Conservation (phyloP, 2,113 vertebrate species). For the Litocranius walleri region DNA sequence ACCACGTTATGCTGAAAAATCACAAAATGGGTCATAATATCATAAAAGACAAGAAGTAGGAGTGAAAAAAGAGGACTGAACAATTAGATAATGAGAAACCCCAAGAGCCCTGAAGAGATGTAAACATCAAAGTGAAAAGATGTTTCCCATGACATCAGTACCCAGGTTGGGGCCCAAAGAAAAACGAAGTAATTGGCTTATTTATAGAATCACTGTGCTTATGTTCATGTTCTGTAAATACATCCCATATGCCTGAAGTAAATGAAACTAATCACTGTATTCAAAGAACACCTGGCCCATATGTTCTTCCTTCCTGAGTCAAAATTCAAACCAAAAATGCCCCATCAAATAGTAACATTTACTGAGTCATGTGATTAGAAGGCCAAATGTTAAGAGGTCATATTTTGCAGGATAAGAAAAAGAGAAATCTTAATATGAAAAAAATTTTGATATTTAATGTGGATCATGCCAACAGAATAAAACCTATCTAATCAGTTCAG, state of each 20-base stretch:
- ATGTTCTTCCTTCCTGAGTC: neutral
- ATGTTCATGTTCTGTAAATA: neutral
- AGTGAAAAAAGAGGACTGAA: neutral
- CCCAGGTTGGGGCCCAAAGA: neutral
- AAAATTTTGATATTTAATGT: conserved; percentile 13
- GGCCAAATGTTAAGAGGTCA: neutral
- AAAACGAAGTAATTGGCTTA: neutral
- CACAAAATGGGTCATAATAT: neutral
- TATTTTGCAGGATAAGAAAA: neutral
- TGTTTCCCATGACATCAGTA: neutral
- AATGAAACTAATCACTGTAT: neutral
- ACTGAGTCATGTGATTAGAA: neutral
- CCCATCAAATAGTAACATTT: neutral
- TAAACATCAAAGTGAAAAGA: neutral
- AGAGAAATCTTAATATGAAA: neutral
- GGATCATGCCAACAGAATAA: neutral
- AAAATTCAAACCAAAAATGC: neutral
- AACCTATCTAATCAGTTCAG: neutral
- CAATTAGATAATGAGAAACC: neutral
- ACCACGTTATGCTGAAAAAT: neutral
- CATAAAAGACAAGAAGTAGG: neutral
- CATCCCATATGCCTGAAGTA: neutral
- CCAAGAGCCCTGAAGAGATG: neutral
- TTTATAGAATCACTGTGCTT: conserved; percentile 3
- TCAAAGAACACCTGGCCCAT: neutral